These are phyloP conservation scores for Ptychochromis oligacanthus DNA, from an alignment of 2,113 vertebrate genomes.

Conservation along the genomic window DNA sequence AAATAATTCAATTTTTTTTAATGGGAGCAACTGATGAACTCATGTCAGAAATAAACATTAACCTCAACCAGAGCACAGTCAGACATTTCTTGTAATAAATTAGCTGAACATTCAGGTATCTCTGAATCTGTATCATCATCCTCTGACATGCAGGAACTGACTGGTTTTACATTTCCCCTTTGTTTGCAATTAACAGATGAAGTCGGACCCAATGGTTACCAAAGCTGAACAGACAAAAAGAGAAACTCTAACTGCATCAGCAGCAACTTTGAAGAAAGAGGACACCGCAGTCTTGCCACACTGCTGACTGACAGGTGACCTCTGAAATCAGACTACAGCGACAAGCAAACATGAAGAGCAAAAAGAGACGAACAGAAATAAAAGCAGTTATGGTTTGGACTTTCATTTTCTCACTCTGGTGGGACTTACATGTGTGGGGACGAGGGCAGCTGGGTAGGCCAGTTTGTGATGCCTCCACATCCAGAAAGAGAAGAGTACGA, in stretches of 20 bases:
- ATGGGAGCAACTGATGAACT: conserved; percentile 1
- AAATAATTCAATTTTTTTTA: conserved; percentile 3
- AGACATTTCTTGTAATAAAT: neutral
- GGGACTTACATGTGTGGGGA: conserved; percentile 94
- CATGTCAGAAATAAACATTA: neutral
- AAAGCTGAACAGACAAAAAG: conserved; percentile 30
- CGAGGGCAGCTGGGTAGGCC: conserved; percentile 95
- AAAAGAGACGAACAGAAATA: neutral
- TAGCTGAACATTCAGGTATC: neutral
- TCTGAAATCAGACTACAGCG: neutral
- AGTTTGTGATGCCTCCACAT: conserved; percentile 98
- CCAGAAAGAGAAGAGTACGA: conserved; percentile 96
- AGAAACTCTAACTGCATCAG: conserved; percentile 44
- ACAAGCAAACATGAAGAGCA: neutral
- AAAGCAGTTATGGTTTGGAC: neutral
- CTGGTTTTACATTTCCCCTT: conserved; percentile 39
- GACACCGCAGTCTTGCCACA: conserved; percentile 8
- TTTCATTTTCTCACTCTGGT: neutral
- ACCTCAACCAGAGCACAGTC: neutral
- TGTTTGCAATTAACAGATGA: conserved; percentile 41
- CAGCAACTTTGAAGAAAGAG: conserved; percentile 42
- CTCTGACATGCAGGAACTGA: neutral
- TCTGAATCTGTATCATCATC: neutral
- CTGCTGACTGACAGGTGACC: conserved; percentile 34
- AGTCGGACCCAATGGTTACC: neutral